Conservation (phyloP, 2,113 vertebrate species). For the Prietella phreatophila region DNA sequence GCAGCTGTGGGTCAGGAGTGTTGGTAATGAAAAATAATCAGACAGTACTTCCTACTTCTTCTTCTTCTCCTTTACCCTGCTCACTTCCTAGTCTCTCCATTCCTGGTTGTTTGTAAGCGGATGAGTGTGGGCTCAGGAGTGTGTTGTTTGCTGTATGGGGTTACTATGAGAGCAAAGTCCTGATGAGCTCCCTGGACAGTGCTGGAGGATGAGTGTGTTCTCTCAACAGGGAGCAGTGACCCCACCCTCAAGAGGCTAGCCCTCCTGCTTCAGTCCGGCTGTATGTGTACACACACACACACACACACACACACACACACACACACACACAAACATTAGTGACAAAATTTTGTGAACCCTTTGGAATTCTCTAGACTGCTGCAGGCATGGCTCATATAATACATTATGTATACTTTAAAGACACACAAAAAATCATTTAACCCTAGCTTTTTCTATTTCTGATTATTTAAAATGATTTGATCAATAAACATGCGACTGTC, state of each 20-base stretch:
- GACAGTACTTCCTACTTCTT: not conserved
- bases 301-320: conserved; percentile 1
- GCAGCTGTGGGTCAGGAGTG: not conserved
- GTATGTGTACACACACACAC: not conserved
- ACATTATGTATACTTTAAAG: not conserved
- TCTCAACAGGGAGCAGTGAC: conserved; percentile 55
- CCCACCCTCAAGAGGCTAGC: conserved; percentile 52
- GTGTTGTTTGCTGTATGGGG: conserved; percentile 50
- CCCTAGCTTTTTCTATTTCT: not conserved
- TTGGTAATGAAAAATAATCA: conserved; percentile 24
- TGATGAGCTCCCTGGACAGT: conserved; percentile 68
- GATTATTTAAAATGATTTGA: not conserved
- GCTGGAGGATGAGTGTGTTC: conserved; percentile 57
- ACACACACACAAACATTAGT: conserved; percentile 7
- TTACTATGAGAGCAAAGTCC: conserved; percentile 69
- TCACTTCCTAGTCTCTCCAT: conserved; percentile 20
- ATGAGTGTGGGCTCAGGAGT: conserved; percentile 46
- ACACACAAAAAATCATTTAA: not conserved
- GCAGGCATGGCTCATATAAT: not conserved
- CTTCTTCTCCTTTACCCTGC: not conserved
- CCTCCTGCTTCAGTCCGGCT: conserved; percentile 33
- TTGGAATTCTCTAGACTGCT: not conserved
- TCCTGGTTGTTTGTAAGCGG: conserved; percentile 24
- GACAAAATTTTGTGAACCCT: not conserved
- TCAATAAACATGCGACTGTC: not conserved